phyloP scores from a whole-genome alignment of 2,113 vertebrate species.

The Hemiscyllium ocellatum region DNA sequence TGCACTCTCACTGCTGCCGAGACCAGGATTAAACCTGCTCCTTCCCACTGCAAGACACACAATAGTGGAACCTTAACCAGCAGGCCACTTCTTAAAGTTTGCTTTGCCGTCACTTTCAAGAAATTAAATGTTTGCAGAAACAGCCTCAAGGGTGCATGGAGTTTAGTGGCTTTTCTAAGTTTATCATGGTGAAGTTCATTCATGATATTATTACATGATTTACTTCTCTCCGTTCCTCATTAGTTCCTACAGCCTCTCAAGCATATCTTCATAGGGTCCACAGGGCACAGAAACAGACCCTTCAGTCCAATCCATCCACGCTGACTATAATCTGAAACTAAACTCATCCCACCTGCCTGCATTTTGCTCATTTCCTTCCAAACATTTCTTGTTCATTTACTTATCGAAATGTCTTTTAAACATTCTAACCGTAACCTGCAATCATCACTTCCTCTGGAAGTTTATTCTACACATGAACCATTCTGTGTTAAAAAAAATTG shows the following conservation, averaged over 20 bases:
- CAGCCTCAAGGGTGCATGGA: neutral
- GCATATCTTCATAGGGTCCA: neutral
- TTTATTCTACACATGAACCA: too few relatives aligned
- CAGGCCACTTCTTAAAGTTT: neutral
- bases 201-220: neutral
- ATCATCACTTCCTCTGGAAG: too few relatives aligned
- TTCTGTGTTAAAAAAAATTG: too few relatives aligned
- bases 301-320: too few relatives aligned
- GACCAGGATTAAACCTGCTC: neutral
- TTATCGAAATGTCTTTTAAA: too few relatives aligned
- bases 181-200: neutral
- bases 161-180: neutral
- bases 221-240: neutral
- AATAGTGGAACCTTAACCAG: neutral
- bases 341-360: too few relatives aligned
- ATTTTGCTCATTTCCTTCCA: too few relatives aligned
- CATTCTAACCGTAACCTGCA: too few relatives aligned
- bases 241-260: neutral
- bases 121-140: neutral
- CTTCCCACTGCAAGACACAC: neutral
- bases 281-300: too few relatives aligned
- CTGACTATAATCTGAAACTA: too few relatives aligned
- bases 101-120: neutral
- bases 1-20: neutral
- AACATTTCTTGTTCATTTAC: too few relatives aligned